Evolutionary conservation across 2,113 vertebrate species (phyloP).

Genomic region (Gnathonemus echidnorhynchus): DNA sequence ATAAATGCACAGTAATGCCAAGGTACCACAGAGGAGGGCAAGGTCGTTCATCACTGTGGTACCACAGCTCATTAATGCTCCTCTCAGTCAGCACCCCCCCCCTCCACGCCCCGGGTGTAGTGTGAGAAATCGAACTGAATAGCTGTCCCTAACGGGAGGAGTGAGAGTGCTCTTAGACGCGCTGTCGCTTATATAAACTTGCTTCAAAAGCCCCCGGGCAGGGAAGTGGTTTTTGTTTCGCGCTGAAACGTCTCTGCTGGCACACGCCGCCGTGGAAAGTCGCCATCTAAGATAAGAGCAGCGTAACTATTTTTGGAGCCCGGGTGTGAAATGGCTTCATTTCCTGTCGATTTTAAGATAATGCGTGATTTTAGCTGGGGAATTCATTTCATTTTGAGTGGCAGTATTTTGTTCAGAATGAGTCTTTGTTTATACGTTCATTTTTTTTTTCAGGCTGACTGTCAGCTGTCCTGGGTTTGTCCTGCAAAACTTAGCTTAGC

Average conservation of each 20-base stretch:
- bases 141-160: not conserved
- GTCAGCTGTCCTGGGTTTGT: not conserved
- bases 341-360: not conserved
- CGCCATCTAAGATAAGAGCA: not conserved
- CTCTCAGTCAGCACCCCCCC: not conserved
- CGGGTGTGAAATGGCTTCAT: not conserved
- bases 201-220: not conserved
- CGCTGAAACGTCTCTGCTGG: not conserved
- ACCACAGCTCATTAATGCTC: not conserved
- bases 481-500: not conserved
- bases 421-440: not conserved
- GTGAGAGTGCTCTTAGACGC: not conserved
- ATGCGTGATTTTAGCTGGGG: not conserved
- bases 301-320: not conserved
- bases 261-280: not conserved
- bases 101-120: not conserved
- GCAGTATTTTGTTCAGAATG: not conserved
- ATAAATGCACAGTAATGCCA: not conserved
- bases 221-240: not conserved
- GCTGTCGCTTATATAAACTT: not conserved
- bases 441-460: not conserved
- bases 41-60: not conserved
- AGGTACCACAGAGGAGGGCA: constrained; percentile 3
- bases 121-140: not conserved
- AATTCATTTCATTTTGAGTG: not conserved